Percentiles rank a stretch among this genome's conserved stretches.
phyloP scores from a whole-genome alignment of 2,888 invertebrate species.

The Cabera pusaria region DNA sequence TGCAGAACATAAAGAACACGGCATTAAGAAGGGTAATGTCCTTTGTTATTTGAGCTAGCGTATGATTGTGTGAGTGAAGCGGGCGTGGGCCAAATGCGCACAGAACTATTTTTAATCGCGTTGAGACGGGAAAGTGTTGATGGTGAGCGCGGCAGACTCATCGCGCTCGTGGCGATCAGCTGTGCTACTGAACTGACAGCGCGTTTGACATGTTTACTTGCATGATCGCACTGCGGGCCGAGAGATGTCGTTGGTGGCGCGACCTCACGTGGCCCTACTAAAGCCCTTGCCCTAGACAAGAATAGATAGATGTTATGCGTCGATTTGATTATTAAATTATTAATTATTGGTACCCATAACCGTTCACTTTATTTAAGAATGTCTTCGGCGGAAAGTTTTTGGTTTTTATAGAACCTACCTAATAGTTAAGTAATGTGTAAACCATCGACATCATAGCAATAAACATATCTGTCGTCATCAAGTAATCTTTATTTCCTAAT shows the following conservation, averaged over 20 bases:
- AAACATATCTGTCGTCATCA: too few relatives aligned
- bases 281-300: conserved; percentile 35
- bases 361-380: too few relatives aligned
- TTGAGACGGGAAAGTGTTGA: conserved; percentile 58
- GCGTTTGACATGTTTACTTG: conserved; percentile 77
- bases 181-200: conserved; percentile 75
- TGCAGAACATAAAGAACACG: conserved; percentile 98
- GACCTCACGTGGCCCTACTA: conserved; percentile 37
- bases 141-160: conserved; percentile 45
- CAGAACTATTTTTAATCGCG: conserved; percentile 76
- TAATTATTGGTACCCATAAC: not conserved
- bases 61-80: conserved; percentile 57
- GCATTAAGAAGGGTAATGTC: conserved; percentile 96
- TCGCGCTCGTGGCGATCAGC: conserved; percentile 74
- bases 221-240: conserved; percentile 47
- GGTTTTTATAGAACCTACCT: too few relatives aligned
- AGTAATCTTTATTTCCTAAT: too few relatives aligned
- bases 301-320: too few relatives aligned
- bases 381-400: too few relatives aligned
- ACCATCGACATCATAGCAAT: too few relatives aligned
- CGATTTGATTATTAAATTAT: not conserved
- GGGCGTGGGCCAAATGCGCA: conserved; percentile 75
- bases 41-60: conserved; percentile 74
- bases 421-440: too few relatives aligned
- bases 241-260: conserved; percentile 66